Conservation (phyloP, 2,797 vertebrate genomes). For the Dallia pectoralis region DNA sequence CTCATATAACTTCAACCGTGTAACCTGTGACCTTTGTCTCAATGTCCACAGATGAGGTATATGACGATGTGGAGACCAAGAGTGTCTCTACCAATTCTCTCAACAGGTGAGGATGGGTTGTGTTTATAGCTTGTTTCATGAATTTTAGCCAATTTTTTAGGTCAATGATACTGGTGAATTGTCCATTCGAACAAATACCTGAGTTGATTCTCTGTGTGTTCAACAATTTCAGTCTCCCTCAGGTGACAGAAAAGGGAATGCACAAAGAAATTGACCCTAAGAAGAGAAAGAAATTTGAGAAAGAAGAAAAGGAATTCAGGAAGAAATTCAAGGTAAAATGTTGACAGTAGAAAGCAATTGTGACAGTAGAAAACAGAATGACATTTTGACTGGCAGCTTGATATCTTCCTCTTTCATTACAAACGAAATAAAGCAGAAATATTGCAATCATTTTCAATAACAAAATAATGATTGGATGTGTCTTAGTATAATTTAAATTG, state of each 20-base stretch:
- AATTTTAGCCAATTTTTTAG: no score
- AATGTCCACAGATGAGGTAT: slow-evolving; percentile 55
- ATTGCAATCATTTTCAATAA: not conserved
- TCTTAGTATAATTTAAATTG: no score
- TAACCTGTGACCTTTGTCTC: slow-evolving; percentile 10
- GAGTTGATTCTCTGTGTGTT: not conserved
- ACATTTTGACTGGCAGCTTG: not conserved
- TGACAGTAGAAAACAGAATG: not conserved
- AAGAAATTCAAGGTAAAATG: slow-evolving; percentile 79
- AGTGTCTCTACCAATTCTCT: slow-evolving; percentile 56
- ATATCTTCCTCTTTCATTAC: not conserved
- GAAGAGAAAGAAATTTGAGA: slow-evolving; percentile 73
- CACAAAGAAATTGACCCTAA: slow-evolving; percentile 63
- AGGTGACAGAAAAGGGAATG: slow-evolving; percentile 26
- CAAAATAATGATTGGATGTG: not conserved
- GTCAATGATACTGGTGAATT: not conserved
- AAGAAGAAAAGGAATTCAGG: slow-evolving; percentile 78
- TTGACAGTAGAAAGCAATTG: not conserved
- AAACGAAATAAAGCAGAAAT: not conserved
- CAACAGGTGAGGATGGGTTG: slow-evolving; percentile 51
- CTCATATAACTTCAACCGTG: not conserved
- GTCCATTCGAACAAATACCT: not conserved
- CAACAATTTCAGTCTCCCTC: slow-evolving; percentile 19
- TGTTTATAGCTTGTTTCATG: no score
- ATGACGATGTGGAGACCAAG: slow-evolving; percentile 69